Conservation (phyloP, 2,113 vertebrate species). For the Atrichornis clamosus region DNA sequence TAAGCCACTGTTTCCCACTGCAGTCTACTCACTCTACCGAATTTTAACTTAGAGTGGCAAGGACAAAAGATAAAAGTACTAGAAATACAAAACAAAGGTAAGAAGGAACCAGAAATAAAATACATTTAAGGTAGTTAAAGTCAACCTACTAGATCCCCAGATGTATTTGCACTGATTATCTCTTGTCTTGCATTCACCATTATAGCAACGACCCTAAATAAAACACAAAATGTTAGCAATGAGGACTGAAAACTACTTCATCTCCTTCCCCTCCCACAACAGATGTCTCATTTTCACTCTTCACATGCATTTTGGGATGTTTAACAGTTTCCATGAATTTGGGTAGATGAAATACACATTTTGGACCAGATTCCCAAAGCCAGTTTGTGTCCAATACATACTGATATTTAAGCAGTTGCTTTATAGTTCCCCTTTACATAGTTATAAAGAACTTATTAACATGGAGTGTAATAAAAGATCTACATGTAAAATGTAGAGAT, state of each 20-base stretch:
- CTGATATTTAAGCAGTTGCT: not conserved
- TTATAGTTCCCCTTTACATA: not conserved
- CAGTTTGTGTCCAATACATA: not conserved
- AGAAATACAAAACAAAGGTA: not conserved
- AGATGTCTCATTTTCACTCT: not conserved
- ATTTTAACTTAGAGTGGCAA: not conserved
- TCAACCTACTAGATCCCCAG: conserved; percentile 93
- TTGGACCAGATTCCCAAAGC: not conserved
- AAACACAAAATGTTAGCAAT: not conserved
- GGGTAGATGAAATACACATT: not conserved
- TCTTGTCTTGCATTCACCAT: conserved; percentile 94
- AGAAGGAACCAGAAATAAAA: not conserved
- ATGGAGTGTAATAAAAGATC: not conserved
- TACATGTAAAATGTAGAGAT: not conserved
- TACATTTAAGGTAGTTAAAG: not conserved
- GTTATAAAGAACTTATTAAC: not conserved
- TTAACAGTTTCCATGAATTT: not conserved
- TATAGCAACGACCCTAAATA: conserved; percentile 93
- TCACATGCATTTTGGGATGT: not conserved
- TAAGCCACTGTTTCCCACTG: not conserved
- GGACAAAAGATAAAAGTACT: not conserved
- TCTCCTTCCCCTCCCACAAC: not conserved
- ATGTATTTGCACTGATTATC: conserved; percentile 97
- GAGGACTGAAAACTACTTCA: not conserved
- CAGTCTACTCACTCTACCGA: not conserved